Conservation (phyloP, 2,797 vertebrate species). For the Oreortyx pictus region DNA sequence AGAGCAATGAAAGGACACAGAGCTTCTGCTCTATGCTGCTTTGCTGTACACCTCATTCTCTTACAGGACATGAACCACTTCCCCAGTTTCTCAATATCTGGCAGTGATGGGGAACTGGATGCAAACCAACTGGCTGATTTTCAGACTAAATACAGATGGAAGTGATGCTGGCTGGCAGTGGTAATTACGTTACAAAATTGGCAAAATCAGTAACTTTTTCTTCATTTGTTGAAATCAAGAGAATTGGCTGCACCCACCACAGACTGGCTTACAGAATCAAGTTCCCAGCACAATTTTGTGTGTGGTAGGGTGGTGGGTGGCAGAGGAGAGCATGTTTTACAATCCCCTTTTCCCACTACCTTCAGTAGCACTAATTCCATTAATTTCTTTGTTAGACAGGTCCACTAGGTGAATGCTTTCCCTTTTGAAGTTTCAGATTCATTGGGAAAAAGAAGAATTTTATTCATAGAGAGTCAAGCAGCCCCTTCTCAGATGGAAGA, state of each 20-base stretch:
- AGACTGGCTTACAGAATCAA: not conserved
- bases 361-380: not conserved
- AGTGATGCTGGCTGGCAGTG: slow-evolving; percentile 45
- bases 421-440: not conserved
- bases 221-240: slow-evolving; percentile 29
- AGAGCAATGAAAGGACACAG: not conserved
- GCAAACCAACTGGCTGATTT: slow-evolving; percentile 56
- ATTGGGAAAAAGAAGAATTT: not conserved
- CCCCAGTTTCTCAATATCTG: not conserved
- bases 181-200: not conserved
- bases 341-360: not conserved
- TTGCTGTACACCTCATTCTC: not conserved
- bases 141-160: slow-evolving; percentile 64
- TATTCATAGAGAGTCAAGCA: not conserved
- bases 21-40: not conserved
- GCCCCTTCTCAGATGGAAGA: not conserved
- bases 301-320: too few relatives aligned
- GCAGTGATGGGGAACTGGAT: slow-evolving; percentile 44
- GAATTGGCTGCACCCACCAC: not conserved
- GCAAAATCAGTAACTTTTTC: slow-evolving; percentile 26
- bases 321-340: not conserved
- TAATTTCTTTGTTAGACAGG: not conserved
- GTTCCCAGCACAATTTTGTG: not conserved
- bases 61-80: slow-evolving; percentile 16
- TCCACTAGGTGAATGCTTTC: not conserved